Base-by-base conservation (phyloP, 2,888 invertebrate genomes). In the Xanthorhoe designata region DNA sequence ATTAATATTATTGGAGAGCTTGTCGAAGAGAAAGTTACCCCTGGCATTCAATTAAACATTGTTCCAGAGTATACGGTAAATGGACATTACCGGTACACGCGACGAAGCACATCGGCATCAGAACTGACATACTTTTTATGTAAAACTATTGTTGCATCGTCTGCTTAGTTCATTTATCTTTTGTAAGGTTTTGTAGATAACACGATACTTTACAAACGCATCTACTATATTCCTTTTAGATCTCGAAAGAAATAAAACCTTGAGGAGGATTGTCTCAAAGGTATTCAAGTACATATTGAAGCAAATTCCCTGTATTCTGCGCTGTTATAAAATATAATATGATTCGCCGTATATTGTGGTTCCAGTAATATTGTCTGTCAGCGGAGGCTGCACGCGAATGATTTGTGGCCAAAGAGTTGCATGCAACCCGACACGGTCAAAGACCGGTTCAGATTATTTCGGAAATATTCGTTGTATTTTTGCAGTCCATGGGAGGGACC, bases 401-500 rank as follows among this genome's bases (percentile, higher is more conserved):
- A 87, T 88, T 87, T 88, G 88, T 85, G 77, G 76, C 72, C 71
- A 78, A 75, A 78, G 78, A 82, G 78, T 78, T 82, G 85, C 53
- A 59, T 59, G 64, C 84, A 86, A 82, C 82, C 81, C 82, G 83
- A 78, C 75, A 75, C 77, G 90, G 91, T 91, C 91, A 90, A 89
- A 87, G 90, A 92, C 92, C 92, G 92, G 91, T 91, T 88, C 86
- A 85, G 77, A 81, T 80, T 84, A 80, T 89, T 92, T 89, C 82
- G 89, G 86, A 88, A 87, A 89, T 86, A 86, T 90, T 87, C 83
- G 83, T 78, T 76, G 81, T 78, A 82, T 24, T 83, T 81, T 79
- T 80, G 78, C 83, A 52, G 18, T 7, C 57, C 47, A 76, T 42
- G 60, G 79, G 78, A 80, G 79, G 78, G 82, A 78, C 76, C 78